A percentile compares a stretch with the other conserved stretches of the same genome.
These are phyloP conservation scores for Xerus rutilus DNA, from an alignment of 2,797 vertebrate genomes.

Conservation along the genomic window DNA sequence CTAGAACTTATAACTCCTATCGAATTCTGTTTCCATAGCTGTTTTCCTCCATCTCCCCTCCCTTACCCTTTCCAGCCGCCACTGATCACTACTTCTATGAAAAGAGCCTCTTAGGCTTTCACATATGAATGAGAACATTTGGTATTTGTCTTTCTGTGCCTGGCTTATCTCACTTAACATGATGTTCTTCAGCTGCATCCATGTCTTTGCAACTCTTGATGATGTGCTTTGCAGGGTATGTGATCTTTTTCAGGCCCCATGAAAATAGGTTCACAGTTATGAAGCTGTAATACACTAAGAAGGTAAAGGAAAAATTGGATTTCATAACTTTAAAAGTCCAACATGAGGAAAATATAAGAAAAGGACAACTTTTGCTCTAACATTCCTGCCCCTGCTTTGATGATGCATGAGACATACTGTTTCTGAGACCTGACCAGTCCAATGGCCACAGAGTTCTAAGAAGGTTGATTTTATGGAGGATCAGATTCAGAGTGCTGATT, in stretches of 20 bases:
- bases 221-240: neutral
- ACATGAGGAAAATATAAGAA: neutral
- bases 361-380: neutral
- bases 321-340: neutral
- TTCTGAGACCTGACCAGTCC: neutral
- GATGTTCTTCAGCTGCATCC: neutral
- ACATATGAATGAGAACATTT: neutral
- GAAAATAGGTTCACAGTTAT: neutral
- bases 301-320: neutral
- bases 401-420: neutral
- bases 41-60: neutral
- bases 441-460: neutral
- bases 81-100: neutral
- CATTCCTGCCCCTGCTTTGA: neutral
- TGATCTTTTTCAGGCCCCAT: neutral
- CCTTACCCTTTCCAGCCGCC: neutral
- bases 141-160: neutral
- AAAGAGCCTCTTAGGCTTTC: neutral
- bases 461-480: neutral
- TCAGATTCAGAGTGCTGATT: neutral
- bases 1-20: neutral
- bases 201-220: neutral
- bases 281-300: neutral
- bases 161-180: neutral
- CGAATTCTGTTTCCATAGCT: neutral